Conservation (phyloP, 2,797 vertebrate genomes). For the Hirundo rustica region DNA sequence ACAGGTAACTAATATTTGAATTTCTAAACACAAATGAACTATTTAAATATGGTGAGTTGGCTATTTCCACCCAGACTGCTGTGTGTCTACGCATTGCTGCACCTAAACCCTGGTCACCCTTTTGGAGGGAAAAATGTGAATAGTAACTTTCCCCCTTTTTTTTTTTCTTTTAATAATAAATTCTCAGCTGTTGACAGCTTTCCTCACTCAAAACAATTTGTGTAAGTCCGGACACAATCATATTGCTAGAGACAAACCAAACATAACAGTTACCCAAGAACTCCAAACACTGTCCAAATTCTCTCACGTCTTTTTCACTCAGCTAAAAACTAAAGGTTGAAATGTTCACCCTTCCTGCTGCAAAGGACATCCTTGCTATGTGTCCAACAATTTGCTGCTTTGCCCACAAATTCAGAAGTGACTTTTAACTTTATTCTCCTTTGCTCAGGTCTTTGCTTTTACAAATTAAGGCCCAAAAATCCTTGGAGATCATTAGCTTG, state of each 20-base stretch:
- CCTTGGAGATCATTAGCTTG: background rate
- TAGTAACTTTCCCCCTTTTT: accelerated
- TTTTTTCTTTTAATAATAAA: background rate
- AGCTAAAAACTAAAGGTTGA: background rate
- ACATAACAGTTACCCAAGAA: background rate
- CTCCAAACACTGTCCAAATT: background rate
- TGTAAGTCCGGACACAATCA: background rate
- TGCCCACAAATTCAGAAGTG: background rate
- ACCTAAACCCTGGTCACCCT: background rate
- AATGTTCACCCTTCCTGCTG: background rate
- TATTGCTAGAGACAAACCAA: background rate
- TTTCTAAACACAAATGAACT: background rate
- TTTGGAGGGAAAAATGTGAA: background rate
- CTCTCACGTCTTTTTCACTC: background rate
- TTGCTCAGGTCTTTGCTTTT: background rate
- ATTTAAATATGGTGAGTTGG: background rate
- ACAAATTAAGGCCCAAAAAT: background rate
- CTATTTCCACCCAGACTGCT: background rate
- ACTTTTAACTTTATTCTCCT: background rate
- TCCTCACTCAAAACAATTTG: background rate
- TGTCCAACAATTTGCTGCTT: background rate
- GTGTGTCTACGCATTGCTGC: background rate
- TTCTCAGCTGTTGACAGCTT: background rate
- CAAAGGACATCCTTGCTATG: background rate
- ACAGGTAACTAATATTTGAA: background rate